Percentiles rank a stretch among this genome's conserved stretches.
These are phyloP conservation scores for Sthenelais limicola DNA, from an alignment of 2,888 invertebrate species.

Conservation along the genomic window DNA sequence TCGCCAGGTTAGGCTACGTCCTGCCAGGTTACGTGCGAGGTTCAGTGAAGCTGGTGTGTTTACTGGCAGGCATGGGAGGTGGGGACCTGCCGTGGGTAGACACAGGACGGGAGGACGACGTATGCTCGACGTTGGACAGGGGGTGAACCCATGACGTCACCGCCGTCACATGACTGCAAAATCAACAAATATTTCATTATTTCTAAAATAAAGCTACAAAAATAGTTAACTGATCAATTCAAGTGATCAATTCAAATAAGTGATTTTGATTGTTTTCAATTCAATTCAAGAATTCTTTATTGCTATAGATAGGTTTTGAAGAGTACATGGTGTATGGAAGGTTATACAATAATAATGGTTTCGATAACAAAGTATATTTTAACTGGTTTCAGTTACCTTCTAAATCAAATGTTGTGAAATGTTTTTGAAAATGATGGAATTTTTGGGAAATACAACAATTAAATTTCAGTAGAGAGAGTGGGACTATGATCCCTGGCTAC, in stretches of 20 bases:
- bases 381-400: too few species aligned
- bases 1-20: too few species aligned
- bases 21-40: constrained; percentile 16
- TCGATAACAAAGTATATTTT: too few species aligned
- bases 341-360: too few species aligned
- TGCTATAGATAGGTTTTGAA: too few species aligned
- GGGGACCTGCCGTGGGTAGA: constrained; percentile 7
- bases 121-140: constrained; percentile 36
- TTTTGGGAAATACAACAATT: too few species aligned
- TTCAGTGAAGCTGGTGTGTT: constrained; percentile 6
- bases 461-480: too few species aligned
- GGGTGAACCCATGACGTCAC: constrained; percentile 38
- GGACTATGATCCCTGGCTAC: background rate
- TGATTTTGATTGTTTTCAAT: too few species aligned
- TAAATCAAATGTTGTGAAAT: too few species aligned
- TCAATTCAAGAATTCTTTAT: too few species aligned
- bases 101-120: constrained; percentile 13
- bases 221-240: background rate
- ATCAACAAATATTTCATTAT: background rate
- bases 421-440: too few species aligned
- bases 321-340: too few species aligned
- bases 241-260: background rate
- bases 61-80: constrained; percentile 14
- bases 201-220: background rate
- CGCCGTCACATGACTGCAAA: constrained; percentile 37